A percentile compares a stretch with the other conserved stretches of the same genome.
Conservation (phyloP, 2,113 vertebrate genomes). For the Proterorhinus semilunaris region DNA sequence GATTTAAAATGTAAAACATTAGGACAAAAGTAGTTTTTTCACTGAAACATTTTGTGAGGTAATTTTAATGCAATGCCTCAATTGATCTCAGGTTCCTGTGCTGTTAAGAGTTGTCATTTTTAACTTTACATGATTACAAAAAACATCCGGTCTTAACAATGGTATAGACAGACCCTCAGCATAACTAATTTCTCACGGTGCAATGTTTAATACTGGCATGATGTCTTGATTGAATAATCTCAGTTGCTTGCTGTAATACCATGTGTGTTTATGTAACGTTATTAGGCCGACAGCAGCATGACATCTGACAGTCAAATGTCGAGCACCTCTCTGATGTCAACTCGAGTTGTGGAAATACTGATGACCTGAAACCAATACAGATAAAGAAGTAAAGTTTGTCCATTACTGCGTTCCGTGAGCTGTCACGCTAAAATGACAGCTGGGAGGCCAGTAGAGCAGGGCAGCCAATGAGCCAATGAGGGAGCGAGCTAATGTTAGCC, state of each 20-base stretch:
- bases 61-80: too few species aligned
- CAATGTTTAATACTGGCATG: background rate
- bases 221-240: slow-evolving; percentile 11
- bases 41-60: too few species aligned
- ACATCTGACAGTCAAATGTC: slow-evolving; percentile 32
- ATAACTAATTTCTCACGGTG: background rate
- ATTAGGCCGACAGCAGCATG: slow-evolving; percentile 43
- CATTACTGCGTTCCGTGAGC: slow-evolving; percentile 32
- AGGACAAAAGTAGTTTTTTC: too few species aligned
- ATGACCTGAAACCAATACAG: slow-evolving; percentile 17
- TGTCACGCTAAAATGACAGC: slow-evolving; percentile 64
- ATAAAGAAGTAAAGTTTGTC: slow-evolving; percentile 20
- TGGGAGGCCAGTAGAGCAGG: slow-evolving; percentile 37
- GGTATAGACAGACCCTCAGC: too few species aligned
- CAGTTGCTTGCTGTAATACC: slow-evolving; percentile 5
- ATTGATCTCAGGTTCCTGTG: too few species aligned
- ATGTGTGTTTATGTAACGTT: slow-evolving; percentile 54
- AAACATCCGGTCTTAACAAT: too few species aligned
- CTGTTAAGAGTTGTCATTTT: too few species aligned
- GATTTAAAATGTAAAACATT: too few species aligned
- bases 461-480: slow-evolving; percentile 70
- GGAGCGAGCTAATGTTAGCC: slow-evolving; percentile 44
- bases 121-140: too few species aligned
- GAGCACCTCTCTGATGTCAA: background rate
- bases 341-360: background rate